Conservation (phyloP, 2,113 vertebrate species). For the Hydropotes inermis region DNA sequence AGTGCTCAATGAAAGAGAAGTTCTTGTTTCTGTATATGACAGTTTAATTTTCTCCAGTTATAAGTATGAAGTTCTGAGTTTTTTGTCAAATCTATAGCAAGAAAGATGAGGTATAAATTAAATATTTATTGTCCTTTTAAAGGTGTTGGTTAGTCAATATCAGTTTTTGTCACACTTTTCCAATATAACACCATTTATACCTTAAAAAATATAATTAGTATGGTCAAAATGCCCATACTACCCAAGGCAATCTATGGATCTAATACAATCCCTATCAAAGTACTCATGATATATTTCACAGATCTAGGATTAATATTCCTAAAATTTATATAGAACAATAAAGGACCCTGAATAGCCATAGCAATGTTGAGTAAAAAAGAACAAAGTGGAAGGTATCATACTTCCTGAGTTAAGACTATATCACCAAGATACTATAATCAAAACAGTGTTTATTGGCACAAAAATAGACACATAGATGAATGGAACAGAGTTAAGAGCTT, state of each 20-base stretch:
- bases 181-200: not conserved
- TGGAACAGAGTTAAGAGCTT: not conserved
- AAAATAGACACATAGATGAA: not conserved
- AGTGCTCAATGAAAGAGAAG: not conserved
- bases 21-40: not conserved
- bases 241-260: not conserved
- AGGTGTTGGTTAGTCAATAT: not conserved
- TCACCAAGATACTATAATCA: not conserved
- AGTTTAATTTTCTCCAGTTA: not conserved
- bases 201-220: not conserved
- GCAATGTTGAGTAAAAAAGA: not conserved
- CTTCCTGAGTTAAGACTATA: not conserved
- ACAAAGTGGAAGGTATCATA: not conserved
- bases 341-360: not conserved
- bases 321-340: not conserved
- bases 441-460: not conserved
- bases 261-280: not conserved
- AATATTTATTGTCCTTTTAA: not conserved
- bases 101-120: not conserved
- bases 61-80: not conserved
- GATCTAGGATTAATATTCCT: not conserved
- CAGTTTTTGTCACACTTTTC: not conserved
- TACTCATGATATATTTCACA: not conserved
- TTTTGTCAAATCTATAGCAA: not conserved
- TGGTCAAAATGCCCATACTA: not conserved